These are phyloP conservation scores for Nerophis lumbriciformis DNA, from an alignment of 2,113 vertebrate species.

Conservation along the genomic window DNA sequence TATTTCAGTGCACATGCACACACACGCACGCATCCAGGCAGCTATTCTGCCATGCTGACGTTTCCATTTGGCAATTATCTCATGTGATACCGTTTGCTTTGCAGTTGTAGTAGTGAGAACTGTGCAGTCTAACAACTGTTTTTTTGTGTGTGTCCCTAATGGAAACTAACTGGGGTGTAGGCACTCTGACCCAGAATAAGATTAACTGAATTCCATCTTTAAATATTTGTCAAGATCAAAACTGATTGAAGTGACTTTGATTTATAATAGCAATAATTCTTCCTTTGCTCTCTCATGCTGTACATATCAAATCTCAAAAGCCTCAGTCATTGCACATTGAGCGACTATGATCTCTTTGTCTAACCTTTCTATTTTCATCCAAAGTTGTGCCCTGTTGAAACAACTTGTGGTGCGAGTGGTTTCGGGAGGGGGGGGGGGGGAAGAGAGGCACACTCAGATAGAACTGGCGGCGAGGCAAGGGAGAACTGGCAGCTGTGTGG, in stretches of 20 bases:
- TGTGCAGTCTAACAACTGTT: background rate
- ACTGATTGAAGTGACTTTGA: conserved; percentile 7
- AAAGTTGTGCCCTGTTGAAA: conserved; percentile 47
- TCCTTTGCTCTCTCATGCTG: background rate
- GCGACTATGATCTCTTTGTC: conserved; percentile 51
- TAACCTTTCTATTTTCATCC: conserved; percentile 58
- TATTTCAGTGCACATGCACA: background rate
- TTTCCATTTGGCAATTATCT: conserved; percentile 30
- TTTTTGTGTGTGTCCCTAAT: background rate
- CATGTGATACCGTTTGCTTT: conserved; percentile 17
- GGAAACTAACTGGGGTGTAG: conserved; percentile 2
- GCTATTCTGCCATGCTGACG: conserved; percentile 26
- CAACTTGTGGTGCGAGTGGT: conserved; percentile 59
- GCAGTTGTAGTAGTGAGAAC: conserved; percentile 17
- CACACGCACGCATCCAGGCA: conserved; percentile 5
- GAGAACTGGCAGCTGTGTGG: conserved; percentile 39
- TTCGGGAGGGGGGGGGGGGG: conserved; percentile 28
- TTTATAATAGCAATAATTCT: background rate
- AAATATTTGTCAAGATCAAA: conserved; percentile 10
- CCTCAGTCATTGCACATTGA: conserved; percentile 33
- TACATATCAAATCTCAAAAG: conserved; percentile 22
- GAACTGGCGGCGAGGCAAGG: conserved; percentile 34
- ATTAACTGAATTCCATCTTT: background rate
- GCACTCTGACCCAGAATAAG: background rate
- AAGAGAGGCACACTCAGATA: conserved; percentile 24